Base-by-base conservation (phyloP, 2,113 vertebrate species). In the Corvus hawaiiensis region DNA sequence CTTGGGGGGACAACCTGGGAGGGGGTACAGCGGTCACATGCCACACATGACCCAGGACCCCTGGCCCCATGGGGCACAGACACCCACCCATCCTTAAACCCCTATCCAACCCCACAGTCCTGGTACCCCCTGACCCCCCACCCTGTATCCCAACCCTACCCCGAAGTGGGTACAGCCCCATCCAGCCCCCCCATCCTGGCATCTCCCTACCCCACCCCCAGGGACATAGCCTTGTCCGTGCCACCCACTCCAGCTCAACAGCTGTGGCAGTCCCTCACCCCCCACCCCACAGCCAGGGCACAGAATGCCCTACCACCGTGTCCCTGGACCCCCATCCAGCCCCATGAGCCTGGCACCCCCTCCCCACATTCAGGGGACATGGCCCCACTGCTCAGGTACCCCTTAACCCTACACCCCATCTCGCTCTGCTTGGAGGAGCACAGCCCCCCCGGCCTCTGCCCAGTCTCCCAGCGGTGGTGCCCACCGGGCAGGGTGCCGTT, bases 401-500 rank as follows among this genome's bases (percentile, higher is more conserved):
- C 35, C 62, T 58, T 51, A 51, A 67, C 32, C 37, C 37, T 15
- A 43, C 33, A 77, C 9, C 32, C 33, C 62, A 51, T 32, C 35
- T 67, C 52, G 13, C 32, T 49, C 20, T 67, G 44, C 44, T 52
- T 0, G 0, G 59, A 59, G 44, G 9, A 76, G 27, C 27, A 68
- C 37, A 69, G 52, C 35, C 8, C 56, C 26, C 13, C 12, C 24
- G 33, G 33, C 18, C 32, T 4, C 10, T 35, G 12, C 35, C 41
- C 49, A 9, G 19, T 11, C 23, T 66, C 21, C 21, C 3, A 1
- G 23, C 33, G 92, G 8, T 1, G 0, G 56, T 22, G 43, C 84
- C 54, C 73, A 99, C 99, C 99, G 30, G 99, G 98, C 80, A 98
- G 69, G 8, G 99, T 99, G 97, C 99, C 99, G 2, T 99, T 99